Evolutionary conservation across 2,888 invertebrate genomes (phyloP).

Genomic region (Hypomecis atomaria): DNA sequence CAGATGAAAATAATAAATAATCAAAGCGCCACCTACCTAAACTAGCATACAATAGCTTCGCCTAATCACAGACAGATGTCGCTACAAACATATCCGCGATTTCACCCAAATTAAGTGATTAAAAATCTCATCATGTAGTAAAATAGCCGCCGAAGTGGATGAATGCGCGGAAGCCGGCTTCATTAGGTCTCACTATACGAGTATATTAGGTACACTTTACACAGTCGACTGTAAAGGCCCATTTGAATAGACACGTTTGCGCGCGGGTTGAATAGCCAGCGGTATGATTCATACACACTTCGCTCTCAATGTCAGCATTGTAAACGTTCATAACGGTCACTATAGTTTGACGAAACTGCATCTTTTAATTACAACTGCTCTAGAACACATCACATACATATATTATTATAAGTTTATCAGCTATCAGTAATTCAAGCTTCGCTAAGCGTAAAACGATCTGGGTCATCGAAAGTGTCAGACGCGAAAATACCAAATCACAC

Average conservation of each 20-base stretch:
- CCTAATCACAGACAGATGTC: constrained; percentile 34
- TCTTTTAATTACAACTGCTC: constrained; percentile 1
- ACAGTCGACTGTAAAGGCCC: constrained; percentile 1
- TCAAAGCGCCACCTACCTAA: constrained; percentile 32
- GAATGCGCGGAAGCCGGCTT: constrained; percentile 43
- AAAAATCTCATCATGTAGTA: constrained; percentile 20
- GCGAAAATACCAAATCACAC: constrained; percentile 15
- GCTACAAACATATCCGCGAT: constrained; percentile 15
- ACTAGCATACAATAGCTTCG: constrained; percentile 9
- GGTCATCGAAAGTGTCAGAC: background rate
- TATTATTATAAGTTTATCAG: background rate
- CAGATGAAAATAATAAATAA: background rate
- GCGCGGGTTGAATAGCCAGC: constrained; percentile 38
- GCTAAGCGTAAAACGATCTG: background rate
- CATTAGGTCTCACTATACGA: constrained; percentile 32
- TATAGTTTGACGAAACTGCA: constrained; percentile 20
- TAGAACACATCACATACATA: background rate
- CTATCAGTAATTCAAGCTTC: background rate
- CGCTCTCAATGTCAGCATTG: constrained; percentile 35
- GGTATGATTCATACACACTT: constrained; percentile 39
- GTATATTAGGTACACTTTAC: constrained; percentile 9
- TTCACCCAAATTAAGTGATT: constrained; percentile 22
- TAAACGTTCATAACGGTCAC: constrained; percentile 32
- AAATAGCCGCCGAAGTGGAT: constrained; percentile 30
- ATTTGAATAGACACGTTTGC: constrained; percentile 21